Evolutionary conservation across 2,888 invertebrate species (phyloP), one percentile per base, ranked within the genome.

Genomic region (Ptychoptera contaminata): DNA sequence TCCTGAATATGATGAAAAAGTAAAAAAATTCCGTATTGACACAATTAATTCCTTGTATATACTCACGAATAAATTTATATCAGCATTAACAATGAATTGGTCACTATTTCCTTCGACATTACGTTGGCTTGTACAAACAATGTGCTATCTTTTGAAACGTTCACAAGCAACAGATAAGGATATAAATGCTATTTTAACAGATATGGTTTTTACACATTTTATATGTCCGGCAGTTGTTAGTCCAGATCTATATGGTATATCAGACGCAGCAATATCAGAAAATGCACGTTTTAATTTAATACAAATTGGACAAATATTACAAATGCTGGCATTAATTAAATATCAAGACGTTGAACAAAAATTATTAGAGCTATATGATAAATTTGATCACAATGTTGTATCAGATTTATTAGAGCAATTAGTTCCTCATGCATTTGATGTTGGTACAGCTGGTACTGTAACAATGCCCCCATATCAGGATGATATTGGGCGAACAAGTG

Each of bases 201-300:
- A 98, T 59, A 71, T 98, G 47, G 83, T 97, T 23, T 83, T 97
- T 60, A 87, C 87, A 9, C 77, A 86, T 60, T 92, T 94, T 60
- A 83, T 98, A 47, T 97, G 96, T 58, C 94, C 94, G 2, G 96
- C 94, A 0, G 87, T 98, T 44, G 84, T 93, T 41, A 91, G 91
- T 68, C 97, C 97, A 0, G 96, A 96, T 61, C 83, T 90, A 1
- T 83, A 91, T 63, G 96, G 94, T 12, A 84, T 97, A 44, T 85
- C 85, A 4, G 94, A 94, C 58, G 82, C 87, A 2, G 88, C 92
- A 8, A 85, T 97, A 45, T 88, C 88, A 37, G 82, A 87, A 56
- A 79, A 90, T 46, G 90, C 92, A 6, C 70, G 93, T 34, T 92
- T 90, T 64, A 97, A 86, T 67, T 71, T 87, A 43, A 80, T 83